These are phyloP conservation scores for Pogoniulus pusillus DNA, from an alignment of 2,797 vertebrate genomes.

Conservation along the genomic window DNA sequence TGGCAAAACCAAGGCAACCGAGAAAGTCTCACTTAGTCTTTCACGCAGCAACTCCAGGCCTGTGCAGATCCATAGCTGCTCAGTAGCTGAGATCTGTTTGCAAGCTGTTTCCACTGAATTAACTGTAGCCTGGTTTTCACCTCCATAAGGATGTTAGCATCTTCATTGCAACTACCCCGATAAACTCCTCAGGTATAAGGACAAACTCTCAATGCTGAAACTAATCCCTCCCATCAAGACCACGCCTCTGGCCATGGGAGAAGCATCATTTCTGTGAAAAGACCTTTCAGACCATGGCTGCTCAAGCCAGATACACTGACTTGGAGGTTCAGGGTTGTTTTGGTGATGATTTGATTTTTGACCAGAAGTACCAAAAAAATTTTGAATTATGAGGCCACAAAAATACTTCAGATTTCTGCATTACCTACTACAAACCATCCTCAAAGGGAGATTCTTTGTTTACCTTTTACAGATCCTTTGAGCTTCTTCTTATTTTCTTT, in stretches of 20 bases:
- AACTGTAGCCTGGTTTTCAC: neutral
- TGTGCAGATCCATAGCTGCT: neutral
- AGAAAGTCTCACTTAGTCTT: neutral
- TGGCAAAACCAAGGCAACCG: neutral
- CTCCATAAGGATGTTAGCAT: neutral
- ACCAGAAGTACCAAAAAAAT: neutral
- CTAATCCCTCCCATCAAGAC: neutral
- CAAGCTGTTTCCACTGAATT: neutral
- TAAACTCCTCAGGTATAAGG: neutral
- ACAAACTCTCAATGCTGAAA: neutral
- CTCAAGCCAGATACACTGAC: neutral
- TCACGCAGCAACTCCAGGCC: neutral
- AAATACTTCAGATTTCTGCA: neutral
- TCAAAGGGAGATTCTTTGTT: neutral
- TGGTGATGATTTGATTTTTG: neutral
- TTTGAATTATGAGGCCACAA: neutral
- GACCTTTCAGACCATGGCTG: neutral
- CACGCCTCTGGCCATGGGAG: neutral
- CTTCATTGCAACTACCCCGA: neutral
- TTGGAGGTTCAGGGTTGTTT: neutral
- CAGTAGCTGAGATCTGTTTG: neutral
- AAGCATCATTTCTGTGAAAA: neutral
- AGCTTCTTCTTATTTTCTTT: neutral
- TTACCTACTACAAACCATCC: neutral
- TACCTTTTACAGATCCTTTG: neutral